These are phyloP conservation scores for Gopherus flavomarginatus DNA, from an alignment of 2,113 vertebrate species.

Conservation along the genomic window DNA sequence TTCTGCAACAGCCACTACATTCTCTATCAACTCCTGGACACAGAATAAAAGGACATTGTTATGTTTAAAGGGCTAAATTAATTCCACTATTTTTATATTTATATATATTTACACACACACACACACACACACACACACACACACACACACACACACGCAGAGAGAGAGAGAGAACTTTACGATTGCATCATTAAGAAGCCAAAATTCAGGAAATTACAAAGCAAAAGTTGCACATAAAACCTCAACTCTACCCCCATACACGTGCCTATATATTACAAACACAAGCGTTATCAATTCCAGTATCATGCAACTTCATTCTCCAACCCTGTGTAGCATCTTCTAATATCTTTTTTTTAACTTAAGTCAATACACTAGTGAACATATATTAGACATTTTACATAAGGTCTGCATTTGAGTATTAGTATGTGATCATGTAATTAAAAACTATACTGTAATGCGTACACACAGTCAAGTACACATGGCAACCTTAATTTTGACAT, in stretches of 20 bases:
- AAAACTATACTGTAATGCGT: not conserved
- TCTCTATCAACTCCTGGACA: conserved; percentile 92
- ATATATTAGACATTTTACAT: not conserved
- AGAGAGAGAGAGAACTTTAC: not conserved
- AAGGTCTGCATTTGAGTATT: not conserved
- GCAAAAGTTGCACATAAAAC: not conserved
- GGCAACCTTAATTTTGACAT: not conserved
- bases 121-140: too few species aligned
- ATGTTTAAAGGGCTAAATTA: fast-evolving
- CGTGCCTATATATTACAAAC: not conserved
- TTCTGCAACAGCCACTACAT: conserved; percentile 94
- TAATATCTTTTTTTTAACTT: not conserved
- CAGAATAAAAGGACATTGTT: not conserved
- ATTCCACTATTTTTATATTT: not conserved
- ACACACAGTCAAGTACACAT: not conserved
- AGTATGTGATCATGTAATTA: not conserved
- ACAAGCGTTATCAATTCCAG: not conserved
- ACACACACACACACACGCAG: too few species aligned
- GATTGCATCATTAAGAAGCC: not conserved
- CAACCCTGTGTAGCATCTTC: not conserved
- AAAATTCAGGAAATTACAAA: not conserved
- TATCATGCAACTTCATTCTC: not conserved
- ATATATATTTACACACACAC: not conserved
- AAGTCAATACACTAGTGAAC: not conserved
- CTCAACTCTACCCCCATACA: not conserved